Conservation (phyloP, 1,140 invertebrate genomes). For the Megalopta genalis region DNA sequence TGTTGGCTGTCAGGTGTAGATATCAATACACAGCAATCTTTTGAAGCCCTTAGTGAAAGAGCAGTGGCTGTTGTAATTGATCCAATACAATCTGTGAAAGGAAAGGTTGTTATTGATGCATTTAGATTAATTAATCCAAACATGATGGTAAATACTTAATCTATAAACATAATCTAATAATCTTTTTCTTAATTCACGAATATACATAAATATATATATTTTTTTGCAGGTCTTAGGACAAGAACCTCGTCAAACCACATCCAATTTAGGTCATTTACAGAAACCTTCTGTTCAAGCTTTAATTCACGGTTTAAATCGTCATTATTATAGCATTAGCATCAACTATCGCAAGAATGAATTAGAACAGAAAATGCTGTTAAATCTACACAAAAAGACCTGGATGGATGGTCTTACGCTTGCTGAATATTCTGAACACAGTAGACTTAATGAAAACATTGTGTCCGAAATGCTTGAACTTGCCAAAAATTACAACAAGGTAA, state of each 20-base stretch:
- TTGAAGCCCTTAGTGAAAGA: slow-evolving; percentile 98
- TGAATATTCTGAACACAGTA: slow-evolving; percentile 97
- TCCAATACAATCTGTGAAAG: slow-evolving; percentile 99
- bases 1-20: slow-evolving; percentile 99
- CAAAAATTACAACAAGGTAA: slow-evolving; percentile 98
- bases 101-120: slow-evolving; percentile 97
- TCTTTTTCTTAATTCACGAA: neutral
- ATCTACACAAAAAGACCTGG: slow-evolving; percentile 99
- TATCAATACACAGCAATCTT: slow-evolving; percentile 99
- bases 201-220: neutral
- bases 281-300: slow-evolving; percentile 99
- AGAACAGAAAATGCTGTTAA: slow-evolving; percentile 99
- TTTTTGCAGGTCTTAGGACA: slow-evolving; percentile 92
- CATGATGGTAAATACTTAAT: slow-evolving; percentile 88
- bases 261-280: slow-evolving; percentile 98
- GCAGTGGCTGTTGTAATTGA: slow-evolving; percentile 99
- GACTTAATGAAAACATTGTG: slow-evolving; percentile 94
- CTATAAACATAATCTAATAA: neutral
- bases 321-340: slow-evolving; percentile 99
- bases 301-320: slow-evolving; percentile 98
- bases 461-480: slow-evolving; percentile 98
- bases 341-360: slow-evolving; percentile 99
- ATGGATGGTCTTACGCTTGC: slow-evolving; percentile 97
- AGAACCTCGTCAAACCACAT: slow-evolving; percentile 99
- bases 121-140: slow-evolving; percentile 99